Percentiles rank a stretch among this genome's conserved stretches.
phyloP scores from a whole-genome alignment of 2,797 vertebrate species.

The Spinibarbus caldwelli region DNA sequence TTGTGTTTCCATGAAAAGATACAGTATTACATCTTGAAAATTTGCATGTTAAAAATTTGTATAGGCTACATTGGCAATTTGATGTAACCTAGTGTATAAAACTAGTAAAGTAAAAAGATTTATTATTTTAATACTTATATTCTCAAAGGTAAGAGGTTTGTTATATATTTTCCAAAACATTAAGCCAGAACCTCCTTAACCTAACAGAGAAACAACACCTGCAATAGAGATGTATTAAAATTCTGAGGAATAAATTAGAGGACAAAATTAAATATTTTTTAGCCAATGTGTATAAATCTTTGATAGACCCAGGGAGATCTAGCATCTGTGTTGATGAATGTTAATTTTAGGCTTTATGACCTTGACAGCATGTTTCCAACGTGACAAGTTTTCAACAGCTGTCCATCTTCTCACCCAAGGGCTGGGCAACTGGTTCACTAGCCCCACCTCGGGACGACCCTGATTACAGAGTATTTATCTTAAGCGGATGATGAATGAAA shows the following conservation, averaged over 20 bases:
- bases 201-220: background rate
- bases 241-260: background rate
- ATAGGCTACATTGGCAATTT: background rate
- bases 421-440: too few relatives aligned
- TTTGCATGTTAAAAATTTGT: background rate
- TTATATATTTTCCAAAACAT: background rate
- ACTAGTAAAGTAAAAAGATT: background rate
- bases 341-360: background rate
- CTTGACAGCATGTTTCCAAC: background rate
- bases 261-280: background rate
- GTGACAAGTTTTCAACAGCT: slow-evolving; percentile 20
- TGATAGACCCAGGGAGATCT: background rate
- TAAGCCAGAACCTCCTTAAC: background rate
- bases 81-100: background rate
- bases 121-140: background rate
- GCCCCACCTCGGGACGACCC: too few relatives aligned
- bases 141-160: background rate
- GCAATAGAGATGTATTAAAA: background rate
- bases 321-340: background rate
- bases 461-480: too few relatives aligned
- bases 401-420: slow-evolving; percentile 16
- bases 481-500: too few relatives aligned
- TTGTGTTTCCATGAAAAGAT: slow-evolving; percentile 15
- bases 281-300: background rate
- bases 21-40: too few relatives aligned